Percentiles rank a stretch among this genome's conserved stretches.
These are phyloP conservation scores for Dromius quadrimaculatus DNA, from an alignment of 2,888 invertebrate genomes.

Conservation along the genomic window DNA sequence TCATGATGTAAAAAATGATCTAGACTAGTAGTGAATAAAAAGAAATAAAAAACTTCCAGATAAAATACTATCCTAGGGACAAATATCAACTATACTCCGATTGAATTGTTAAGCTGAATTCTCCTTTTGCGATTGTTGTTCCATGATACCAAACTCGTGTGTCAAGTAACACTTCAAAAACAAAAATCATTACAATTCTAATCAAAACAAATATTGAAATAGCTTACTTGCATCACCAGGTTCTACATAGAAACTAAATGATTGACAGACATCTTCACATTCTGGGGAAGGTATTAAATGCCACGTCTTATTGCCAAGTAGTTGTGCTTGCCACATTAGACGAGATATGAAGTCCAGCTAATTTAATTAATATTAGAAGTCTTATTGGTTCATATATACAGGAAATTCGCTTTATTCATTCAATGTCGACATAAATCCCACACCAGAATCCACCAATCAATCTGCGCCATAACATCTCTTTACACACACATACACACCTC, in stretches of 20 bases:
- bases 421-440: too few relatives aligned
- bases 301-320: constrained; percentile 89
- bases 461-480: too few relatives aligned
- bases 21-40: too few relatives aligned
- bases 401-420: too few relatives aligned
- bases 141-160: constrained; percentile 94
- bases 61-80: not conserved
- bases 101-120: constrained; percentile 88
- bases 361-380: constrained; percentile 12
- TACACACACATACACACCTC: too few relatives aligned
- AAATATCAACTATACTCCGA: constrained; percentile 85
- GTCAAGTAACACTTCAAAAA: constrained; percentile 81
- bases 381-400: not conserved
- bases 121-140: constrained; percentile 83
- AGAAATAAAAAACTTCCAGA: not conserved
- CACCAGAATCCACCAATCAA: too few relatives aligned
- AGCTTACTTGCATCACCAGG: constrained; percentile 87
- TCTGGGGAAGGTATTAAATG: constrained; percentile 86
- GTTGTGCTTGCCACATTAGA: constrained; percentile 94
- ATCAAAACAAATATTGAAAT: not conserved
- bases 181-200: constrained; percentile 15
- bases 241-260: constrained; percentile 82
- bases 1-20: too few relatives aligned
- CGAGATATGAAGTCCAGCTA: constrained; percentile 92
- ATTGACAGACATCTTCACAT: constrained; percentile 82